phyloP scores from a whole-genome alignment of 2,113 vertebrate genomes.

The Ibidorhyncha struthersii region DNA sequence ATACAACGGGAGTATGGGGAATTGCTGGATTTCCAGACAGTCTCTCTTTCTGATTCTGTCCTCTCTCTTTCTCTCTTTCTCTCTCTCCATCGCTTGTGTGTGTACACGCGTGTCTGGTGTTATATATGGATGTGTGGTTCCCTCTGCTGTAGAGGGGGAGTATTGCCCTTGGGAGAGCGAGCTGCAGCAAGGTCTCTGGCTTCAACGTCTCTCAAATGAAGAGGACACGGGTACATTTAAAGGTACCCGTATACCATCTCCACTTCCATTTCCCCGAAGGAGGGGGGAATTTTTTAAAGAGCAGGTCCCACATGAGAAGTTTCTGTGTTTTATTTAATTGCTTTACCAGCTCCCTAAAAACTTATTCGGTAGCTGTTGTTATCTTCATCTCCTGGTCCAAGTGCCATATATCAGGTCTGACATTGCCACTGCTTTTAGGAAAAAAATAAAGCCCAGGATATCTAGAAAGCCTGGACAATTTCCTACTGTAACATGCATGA shows the following conservation, averaged over 20 bases:
- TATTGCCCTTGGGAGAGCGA: constrained; percentile 93
- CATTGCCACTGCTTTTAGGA: background rate
- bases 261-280: background rate
- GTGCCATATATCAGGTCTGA: background rate
- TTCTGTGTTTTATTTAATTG: background rate
- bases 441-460: background rate
- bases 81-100: constrained; percentile 37
- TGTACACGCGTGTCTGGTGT: constrained; percentile 44
- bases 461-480: background rate
- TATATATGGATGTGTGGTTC: constrained; percentile 75
- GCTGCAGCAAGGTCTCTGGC: constrained; percentile 89
- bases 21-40: background rate
- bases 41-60: constrained; percentile 57
- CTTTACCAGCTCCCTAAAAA: background rate
- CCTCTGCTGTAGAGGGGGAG: constrained; percentile 92
- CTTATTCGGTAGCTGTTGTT: background rate
- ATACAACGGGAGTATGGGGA: background rate
- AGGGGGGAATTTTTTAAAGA: constrained; percentile 31
- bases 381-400: background rate
- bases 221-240: constrained; percentile 89
- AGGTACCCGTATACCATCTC: constrained; percentile 78
- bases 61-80: constrained; percentile 50
- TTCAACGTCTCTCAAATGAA: constrained; percentile 86
- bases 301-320: constrained; percentile 66
- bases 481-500: background rate